phyloP scores from a whole-genome alignment of 2,888 invertebrate species.

The Thera obeliscata region DNA sequence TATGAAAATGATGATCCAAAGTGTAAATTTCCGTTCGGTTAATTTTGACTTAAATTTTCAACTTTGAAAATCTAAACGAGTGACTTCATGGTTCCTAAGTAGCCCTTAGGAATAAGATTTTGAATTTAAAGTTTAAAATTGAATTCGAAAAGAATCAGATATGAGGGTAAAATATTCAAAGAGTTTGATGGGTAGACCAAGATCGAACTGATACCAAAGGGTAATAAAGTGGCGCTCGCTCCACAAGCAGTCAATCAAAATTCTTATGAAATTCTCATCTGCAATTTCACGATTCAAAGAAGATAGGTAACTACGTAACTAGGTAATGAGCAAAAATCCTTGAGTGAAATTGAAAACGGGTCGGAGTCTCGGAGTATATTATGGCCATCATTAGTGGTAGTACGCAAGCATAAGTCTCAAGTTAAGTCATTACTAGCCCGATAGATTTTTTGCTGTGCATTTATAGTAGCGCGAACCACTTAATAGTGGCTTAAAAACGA shows the following conservation, averaged over 20 bases:
- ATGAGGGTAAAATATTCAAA: too few relatives aligned
- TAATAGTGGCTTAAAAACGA: constrained; percentile 40
- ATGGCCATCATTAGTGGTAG: constrained; percentile 30
- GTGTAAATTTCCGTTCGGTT: too few relatives aligned
- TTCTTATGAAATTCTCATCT: constrained; percentile 13
- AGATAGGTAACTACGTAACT: constrained; percentile 5
- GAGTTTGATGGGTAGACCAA: background rate
- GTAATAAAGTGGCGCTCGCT: background rate
- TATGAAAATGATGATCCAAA: too few relatives aligned
- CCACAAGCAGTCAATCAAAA: constrained; percentile 14
- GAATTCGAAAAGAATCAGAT: too few relatives aligned
- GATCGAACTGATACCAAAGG: background rate
- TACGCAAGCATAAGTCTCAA: constrained; percentile 23
- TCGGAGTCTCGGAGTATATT: constrained; percentile 16
- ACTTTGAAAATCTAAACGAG: too few relatives aligned
- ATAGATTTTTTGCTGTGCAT: constrained; percentile 33
- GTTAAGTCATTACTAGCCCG: constrained; percentile 34
- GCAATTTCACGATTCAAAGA: constrained; percentile 19
- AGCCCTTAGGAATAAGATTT: too few relatives aligned
- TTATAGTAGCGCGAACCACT: constrained; percentile 27
- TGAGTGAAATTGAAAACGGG: constrained; percentile 32
- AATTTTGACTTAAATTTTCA: too few relatives aligned
- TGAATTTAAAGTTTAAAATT: too few relatives aligned
- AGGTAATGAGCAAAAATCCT: constrained; percentile 26
- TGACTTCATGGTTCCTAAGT: too few relatives aligned